Evolutionary conservation across 53 echinoderm and acorn worm genomes (phyloP).

Genomic region (Patiria pectinifera): DNA sequence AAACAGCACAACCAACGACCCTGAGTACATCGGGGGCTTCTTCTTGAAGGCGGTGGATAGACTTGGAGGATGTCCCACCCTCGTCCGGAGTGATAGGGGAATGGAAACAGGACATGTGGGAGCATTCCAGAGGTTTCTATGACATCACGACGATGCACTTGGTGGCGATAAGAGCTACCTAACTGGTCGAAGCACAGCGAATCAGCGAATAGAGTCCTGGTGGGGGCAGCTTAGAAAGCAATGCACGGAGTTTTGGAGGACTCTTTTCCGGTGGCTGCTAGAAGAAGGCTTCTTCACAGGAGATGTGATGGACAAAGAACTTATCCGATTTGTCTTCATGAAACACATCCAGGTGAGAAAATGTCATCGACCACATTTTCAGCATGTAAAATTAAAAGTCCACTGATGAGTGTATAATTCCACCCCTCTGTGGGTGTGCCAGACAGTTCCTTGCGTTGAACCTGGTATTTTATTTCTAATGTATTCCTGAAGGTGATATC

Average conservation of each 20-base stretch:
- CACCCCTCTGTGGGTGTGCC: background rate
- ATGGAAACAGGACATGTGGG: conserved; percentile 68
- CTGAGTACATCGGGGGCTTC: conserved; percentile 56
- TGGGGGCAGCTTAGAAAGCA: conserved; percentile 59
- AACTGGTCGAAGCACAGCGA: conserved; percentile 44
- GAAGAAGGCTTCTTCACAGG: conserved; percentile 69
- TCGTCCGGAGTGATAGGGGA: conserved; percentile 66
- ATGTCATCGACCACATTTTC: background rate
- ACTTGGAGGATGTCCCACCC: conserved; percentile 57
- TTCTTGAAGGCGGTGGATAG: conserved; percentile 33
- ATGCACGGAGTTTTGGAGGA: conserved; percentile 65
- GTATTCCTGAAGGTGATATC: too few relatives aligned
- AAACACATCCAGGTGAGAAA: conserved; percentile 69
- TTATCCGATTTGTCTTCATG: conserved; percentile 74
- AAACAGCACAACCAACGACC: conserved; percentile 56
- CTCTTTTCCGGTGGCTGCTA: conserved; percentile 42
- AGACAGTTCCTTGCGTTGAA: too few relatives aligned
- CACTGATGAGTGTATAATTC: background rate
- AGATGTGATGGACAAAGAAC: conserved; percentile 71
- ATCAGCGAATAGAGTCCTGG: conserved; percentile 63
- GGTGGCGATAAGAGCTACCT: conserved; percentile 23
- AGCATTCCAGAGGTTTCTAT: conserved; percentile 28
- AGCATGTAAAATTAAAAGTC: conserved; percentile 7
- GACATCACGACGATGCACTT: conserved; percentile 33
- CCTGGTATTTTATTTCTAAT: too few relatives aligned